These are phyloP conservation scores for Falcunculus frontatus DNA, from an alignment of 2,113 vertebrate genomes.

Conservation along the genomic window DNA sequence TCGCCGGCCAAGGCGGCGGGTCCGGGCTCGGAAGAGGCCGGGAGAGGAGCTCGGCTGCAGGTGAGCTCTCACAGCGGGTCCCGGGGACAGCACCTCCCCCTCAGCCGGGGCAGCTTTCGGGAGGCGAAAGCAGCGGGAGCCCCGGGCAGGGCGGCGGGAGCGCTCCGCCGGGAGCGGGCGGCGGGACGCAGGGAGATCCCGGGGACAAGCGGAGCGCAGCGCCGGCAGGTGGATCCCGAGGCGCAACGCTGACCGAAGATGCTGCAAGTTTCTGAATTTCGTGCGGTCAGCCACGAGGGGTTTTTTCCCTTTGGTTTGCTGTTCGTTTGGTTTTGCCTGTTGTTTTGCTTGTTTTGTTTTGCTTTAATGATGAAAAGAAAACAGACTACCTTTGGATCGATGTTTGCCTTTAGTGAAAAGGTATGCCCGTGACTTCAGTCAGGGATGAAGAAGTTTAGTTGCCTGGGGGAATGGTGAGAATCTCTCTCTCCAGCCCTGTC, in stretches of 20 bases:
- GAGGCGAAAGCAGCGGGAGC: neutral
- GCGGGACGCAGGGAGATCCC: neutral
- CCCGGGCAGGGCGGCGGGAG: neutral
- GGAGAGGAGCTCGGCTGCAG: neutral
- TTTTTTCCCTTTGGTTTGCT: too few relatives aligned
- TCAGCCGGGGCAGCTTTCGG: neutral
- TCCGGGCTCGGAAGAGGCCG: accelerated
- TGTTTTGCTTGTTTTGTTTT: neutral
- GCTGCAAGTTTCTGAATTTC: neutral
- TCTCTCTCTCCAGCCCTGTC: neutral
- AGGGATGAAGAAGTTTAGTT: neutral
- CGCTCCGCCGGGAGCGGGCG: neutral
- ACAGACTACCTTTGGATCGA: neutral
- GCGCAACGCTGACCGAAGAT: accelerated
- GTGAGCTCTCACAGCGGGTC: accelerated
- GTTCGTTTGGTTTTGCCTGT: neutral
- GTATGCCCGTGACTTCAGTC: too few relatives aligned
- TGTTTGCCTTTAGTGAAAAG: neutral
- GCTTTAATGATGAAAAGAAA: neutral
- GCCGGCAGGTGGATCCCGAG: neutral
- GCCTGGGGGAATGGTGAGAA: accelerated
- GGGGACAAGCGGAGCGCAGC: accelerated
- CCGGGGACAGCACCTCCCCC: accelerated
- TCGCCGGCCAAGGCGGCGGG: accelerated
- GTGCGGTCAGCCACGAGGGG: accelerated